These are phyloP conservation scores for Drosophila neonasuta DNA, from an alignment of 2,888 invertebrate genomes.

Conservation along the genomic window DNA sequence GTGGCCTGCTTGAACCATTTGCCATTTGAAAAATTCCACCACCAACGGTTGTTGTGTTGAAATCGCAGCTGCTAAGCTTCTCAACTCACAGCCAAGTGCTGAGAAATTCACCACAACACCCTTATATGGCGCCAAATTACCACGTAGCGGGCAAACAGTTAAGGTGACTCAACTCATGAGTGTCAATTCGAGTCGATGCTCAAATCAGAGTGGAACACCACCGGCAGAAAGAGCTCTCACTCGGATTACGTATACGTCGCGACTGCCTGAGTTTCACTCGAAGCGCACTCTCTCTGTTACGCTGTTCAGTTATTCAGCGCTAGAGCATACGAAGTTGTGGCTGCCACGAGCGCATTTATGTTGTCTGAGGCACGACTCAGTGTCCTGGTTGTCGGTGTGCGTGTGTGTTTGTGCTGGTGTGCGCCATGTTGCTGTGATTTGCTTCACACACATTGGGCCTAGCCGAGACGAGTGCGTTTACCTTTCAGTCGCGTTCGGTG, in stretches of 20 bases:
- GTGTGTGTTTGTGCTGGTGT: constrained; percentile 33
- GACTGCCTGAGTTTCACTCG: constrained; percentile 31
- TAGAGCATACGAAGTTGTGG: constrained; percentile 19
- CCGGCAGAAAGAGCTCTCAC: neutral
- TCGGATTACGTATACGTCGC: constrained; percentile 39
- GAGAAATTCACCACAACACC: constrained; percentile 30
- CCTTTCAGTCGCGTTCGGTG: constrained; percentile 82
- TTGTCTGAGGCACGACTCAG: constrained; percentile 63
- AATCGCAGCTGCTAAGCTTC: constrained; percentile 44
- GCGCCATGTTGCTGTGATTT: constrained; percentile 64
- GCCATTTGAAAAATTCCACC: constrained; percentile 27
- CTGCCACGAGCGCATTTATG: constrained; percentile 45
- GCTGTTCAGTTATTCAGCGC: constrained; percentile 41
- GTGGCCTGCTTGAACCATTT: constrained; percentile 38
- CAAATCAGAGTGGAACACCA: constrained; percentile 5
- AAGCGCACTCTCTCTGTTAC: constrained; percentile 4
- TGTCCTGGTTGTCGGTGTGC: constrained; percentile 24
- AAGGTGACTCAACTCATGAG: neutral
- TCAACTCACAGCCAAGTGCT: constrained; percentile 37
- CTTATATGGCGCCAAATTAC: constrained; percentile 52
- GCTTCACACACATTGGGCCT: constrained; percentile 46
- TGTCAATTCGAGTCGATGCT: constrained; percentile 16
- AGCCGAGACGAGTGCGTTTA: constrained; percentile 79
- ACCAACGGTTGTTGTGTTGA: constrained; percentile 32
- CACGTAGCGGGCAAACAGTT: constrained; percentile 39